These are phyloP conservation scores for Labroides dimidiatus DNA, from an alignment of 2,797 vertebrate species.

Conservation along the genomic window DNA sequence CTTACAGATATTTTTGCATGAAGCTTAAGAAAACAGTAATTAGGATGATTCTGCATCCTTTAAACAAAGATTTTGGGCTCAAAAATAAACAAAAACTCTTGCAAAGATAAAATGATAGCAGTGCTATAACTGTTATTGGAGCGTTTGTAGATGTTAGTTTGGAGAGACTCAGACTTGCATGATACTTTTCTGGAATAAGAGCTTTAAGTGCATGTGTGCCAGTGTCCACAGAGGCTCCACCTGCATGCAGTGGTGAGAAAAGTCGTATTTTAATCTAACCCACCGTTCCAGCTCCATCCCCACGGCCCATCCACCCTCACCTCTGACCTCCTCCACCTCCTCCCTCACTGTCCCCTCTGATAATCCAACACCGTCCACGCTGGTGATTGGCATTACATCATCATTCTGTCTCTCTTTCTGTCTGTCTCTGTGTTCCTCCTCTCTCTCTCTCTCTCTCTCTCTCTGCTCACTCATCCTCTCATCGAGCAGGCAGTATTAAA, in stretches of 20 bases:
- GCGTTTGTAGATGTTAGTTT: background rate
- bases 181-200: background rate
- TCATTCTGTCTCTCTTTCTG: conserved; percentile 58
- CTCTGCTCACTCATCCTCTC: conserved; percentile 52
- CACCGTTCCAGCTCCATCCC: conserved; percentile 40
- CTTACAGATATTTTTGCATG: no score
- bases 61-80: background rate
- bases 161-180: conserved; percentile 12
- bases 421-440: conserved; percentile 22
- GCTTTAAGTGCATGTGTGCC: background rate
- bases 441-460: conserved; percentile 34
- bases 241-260: conserved; percentile 67
- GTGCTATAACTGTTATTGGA: conserved; percentile 21
- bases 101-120: conserved; percentile 19
- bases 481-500: conserved; percentile 92
- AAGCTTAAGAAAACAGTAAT: no score
- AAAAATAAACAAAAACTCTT: background rate
- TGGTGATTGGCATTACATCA: conserved; percentile 78
- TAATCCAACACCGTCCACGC: conserved; percentile 63
- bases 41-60: background rate
- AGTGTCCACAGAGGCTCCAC: background rate
- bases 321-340: conserved; percentile 17
- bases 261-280: conserved; percentile 31
- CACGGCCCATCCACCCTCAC: conserved; percentile 30
- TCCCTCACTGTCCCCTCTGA: conserved; percentile 35